Base-by-base conservation (phyloP, 2,888 invertebrate genomes). In the Pheosia tremula region DNA sequence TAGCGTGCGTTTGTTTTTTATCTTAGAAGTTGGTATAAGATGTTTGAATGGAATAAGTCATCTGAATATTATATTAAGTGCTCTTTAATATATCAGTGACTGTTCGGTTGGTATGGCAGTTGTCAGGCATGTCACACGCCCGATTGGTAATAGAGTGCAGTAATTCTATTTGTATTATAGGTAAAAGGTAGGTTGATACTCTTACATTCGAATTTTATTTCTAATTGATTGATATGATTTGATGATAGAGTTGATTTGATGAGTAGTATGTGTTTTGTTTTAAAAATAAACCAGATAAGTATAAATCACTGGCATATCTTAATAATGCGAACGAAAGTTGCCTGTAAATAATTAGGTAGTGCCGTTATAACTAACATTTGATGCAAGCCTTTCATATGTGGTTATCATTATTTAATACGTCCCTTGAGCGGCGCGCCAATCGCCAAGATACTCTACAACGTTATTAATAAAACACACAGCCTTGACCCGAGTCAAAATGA, bases 381-480 rank as follows among this genome's bases (percentile, higher is more conserved):
- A 78, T 80, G 75, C 69, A 76, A 70, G 63, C 69, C 65, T 71
- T 61, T 56, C 56, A 67, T 71, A 69, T 69, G 65, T 66, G 65
- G 66, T 69, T 74, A 75, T 75, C 77, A 77, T 77, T 73, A 69
- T 78, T 71, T 70, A 76, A 75, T 74, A 72, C 68, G 70, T 74
- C 69, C 64, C 67, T 57, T 72, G 70, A 72, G 72, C 68, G 71
- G 69, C 69, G 59, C 69, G 77, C 76, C 71, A 74, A 78, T 77
- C 74, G 74, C 65, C 61, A 68, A 68, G 70, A 63, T 57, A 68
- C 61, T 68, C 71, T 75, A 81, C 80, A 81, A 79, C 78, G 75
- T 83, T 80, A 81, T 84, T 81, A 82, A 81, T 81, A 83, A 83
- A 83, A 83, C 77, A 82, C 77, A 84, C 81, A 81, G 64, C 10